A percentile compares a stretch with the other conserved stretches of the same genome.
These are phyloP conservation scores for Merops nubicus DNA, from an alignment of 2,113 vertebrate species.

Conservation along the genomic window DNA sequence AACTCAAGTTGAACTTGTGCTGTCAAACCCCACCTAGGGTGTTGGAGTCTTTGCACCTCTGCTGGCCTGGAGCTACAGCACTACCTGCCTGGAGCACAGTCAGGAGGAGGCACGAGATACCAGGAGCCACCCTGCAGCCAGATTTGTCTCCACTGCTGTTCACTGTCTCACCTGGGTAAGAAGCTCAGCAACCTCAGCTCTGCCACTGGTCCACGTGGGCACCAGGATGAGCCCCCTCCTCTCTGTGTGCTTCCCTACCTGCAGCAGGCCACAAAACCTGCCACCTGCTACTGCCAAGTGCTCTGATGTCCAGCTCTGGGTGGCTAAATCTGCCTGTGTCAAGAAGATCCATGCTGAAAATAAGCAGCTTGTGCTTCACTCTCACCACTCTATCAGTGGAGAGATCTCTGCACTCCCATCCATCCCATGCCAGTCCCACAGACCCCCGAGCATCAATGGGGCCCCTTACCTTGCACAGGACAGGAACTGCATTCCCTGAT, in stretches of 20 bases:
- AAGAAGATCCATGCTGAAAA: background rate
- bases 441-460: accelerated
- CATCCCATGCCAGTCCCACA: background rate
- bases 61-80: background rate
- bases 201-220: background rate
- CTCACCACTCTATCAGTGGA: background rate
- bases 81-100: background rate
- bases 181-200: background rate
- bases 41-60: background rate
- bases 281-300: background rate
- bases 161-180: background rate
- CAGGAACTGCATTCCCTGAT: conserved; percentile 51
- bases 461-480: conserved; percentile 29
- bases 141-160: background rate
- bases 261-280: background rate
- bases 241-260: background rate
- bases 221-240: background rate
- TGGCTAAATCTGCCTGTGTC: background rate
- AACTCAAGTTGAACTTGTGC: background rate
- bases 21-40: accelerated
- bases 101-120: background rate
- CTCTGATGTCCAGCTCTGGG: background rate
- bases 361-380: background rate
- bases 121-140: background rate
- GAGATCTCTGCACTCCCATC: background rate